phyloP scores from a whole-genome alignment of 1,140 invertebrate genomes.

The Papilio glaucus region DNA sequence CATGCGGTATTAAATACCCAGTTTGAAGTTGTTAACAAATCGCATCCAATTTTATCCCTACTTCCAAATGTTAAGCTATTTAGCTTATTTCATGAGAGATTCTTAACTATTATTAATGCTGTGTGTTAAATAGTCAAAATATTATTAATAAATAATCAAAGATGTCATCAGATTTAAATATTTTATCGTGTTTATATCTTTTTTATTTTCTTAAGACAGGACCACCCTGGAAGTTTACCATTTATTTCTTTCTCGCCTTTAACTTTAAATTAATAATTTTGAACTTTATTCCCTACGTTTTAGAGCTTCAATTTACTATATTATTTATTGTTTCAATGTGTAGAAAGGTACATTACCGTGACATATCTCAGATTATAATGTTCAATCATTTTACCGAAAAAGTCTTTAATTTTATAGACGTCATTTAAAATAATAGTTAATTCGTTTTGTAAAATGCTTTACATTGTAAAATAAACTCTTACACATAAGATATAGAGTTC shows the following conservation, averaged over 20 bases:
- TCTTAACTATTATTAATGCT: not conserved
- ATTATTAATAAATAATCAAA: slow-evolving; percentile 7
- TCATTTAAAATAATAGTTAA: slow-evolving; percentile 41
- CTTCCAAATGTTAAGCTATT: too few relatives aligned
- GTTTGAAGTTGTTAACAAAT: too few relatives aligned
- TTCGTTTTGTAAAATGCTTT: slow-evolving; percentile 17
- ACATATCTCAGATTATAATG: slow-evolving; percentile 50
- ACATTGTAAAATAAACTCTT: slow-evolving; percentile 34
- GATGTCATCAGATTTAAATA: slow-evolving; percentile 14
- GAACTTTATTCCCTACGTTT: not conserved
- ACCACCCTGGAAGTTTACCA: slow-evolving; percentile 19
- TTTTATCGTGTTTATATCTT: not conserved
- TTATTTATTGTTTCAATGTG: not conserved
- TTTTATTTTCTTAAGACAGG: slow-evolving; percentile 1
- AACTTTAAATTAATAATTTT: not conserved
- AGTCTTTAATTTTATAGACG: slow-evolving; percentile 58
- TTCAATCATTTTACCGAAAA: slow-evolving; percentile 58
- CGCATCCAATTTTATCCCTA: too few relatives aligned
- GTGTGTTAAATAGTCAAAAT: not conserved
- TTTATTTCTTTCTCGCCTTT: not conserved
- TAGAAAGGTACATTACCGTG: slow-evolving; percentile 24
- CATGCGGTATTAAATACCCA: too few relatives aligned
- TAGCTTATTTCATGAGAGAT: not conserved
- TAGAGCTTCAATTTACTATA: slow-evolving; percentile 8
- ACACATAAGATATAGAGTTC: slow-evolving; percentile 12